Evolutionary conservation across 1,140 invertebrate genomes (phyloP), one percentile per base, ranked within the genome.

Genomic region (Sinella curviseta): DNA sequence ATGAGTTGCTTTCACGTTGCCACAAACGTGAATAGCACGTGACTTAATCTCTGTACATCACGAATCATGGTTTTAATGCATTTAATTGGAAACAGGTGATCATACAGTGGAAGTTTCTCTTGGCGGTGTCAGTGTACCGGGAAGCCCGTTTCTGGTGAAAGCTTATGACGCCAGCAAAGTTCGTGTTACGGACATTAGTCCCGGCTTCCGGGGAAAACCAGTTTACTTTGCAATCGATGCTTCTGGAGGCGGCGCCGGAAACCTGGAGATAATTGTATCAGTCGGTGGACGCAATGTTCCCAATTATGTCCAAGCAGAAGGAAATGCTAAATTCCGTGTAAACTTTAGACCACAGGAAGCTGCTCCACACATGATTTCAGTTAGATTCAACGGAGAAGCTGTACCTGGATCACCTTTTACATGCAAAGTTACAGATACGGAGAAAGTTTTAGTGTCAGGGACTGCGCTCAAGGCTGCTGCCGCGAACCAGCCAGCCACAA

Each of bases 251-350:
- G 94, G 97, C 81, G 96, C 96, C 80, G 97, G 97, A 48, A 98
- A 98, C 88, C 88, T 99, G 82, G 97, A 99, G 88, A 99, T 99
- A 60, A 98, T 98, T 77, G 97, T 99, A 0, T 96, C 96, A 0
- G 96, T 98, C n/a, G 95, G 95, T 85, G 96, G 96, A 1, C 92
- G 95, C 85, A 99, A 99, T 89, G 97, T 99, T 4, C 97, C 97
- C 4, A 99, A 99, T 89, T 99, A 97, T 87, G 97, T 99, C 0
- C 95, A 98, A 85, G 96, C 95, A 57, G 97, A 98, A 89, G 96
- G 96, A 31, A 98, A 99, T 88, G 97, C 97, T 0, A 92, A 94
- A 84, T 98, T 99, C 84, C 88, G 92, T 84, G 97, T 99, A 1
- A 98, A 98, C 86, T 99, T 99, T 87, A 98, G 97, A 84, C 97